These are phyloP conservation scores for Lordiphosa clarofinis DNA, from an alignment of 1,140 invertebrate species.

Conservation along the genomic window DNA sequence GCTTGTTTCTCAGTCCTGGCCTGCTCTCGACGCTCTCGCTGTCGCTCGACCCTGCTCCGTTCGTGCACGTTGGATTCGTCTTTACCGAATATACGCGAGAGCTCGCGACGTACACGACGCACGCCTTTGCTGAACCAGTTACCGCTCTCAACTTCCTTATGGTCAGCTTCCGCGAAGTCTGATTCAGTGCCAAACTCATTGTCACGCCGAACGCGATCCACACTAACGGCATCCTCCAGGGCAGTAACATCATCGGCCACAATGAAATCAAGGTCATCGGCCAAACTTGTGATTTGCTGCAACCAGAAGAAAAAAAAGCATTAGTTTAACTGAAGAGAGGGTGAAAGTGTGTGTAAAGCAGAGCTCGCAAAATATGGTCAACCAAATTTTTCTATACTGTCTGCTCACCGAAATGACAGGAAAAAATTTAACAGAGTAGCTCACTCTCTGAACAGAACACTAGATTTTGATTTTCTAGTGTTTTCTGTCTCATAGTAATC, in stretches of 20 bases:
- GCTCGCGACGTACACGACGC: constrained; percentile 61
- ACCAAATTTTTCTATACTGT: too few relatives aligned
- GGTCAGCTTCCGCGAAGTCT: constrained; percentile 12
- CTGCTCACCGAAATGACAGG: too few relatives aligned
- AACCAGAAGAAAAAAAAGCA: background rate
- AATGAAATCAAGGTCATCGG: constrained; percentile 33
- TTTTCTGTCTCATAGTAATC: too few relatives aligned
- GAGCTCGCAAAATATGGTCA: too few relatives aligned
- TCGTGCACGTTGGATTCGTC: background rate
- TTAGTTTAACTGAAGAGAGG: too few relatives aligned
- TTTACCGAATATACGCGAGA: constrained; percentile 53
- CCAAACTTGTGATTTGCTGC: constrained; percentile 54
- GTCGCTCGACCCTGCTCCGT: constrained; percentile 4
- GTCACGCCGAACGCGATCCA: background rate
- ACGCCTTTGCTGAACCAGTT: constrained; percentile 57
- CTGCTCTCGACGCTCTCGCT: constrained; percentile 13
- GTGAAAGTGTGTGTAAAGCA: too few relatives aligned
- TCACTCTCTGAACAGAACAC: too few relatives aligned
- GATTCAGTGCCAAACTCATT: constrained; percentile 19
- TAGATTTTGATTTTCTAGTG: too few relatives aligned
- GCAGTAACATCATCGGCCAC: constrained; percentile 21
- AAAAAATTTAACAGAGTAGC: too few relatives aligned
- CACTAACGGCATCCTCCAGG: constrained; percentile 5
- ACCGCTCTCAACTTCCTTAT: constrained; percentile 1
- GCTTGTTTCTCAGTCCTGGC: background rate